phyloP scores from a whole-genome alignment of 2,113 vertebrate species.

The Otocyon megalotis region DNA sequence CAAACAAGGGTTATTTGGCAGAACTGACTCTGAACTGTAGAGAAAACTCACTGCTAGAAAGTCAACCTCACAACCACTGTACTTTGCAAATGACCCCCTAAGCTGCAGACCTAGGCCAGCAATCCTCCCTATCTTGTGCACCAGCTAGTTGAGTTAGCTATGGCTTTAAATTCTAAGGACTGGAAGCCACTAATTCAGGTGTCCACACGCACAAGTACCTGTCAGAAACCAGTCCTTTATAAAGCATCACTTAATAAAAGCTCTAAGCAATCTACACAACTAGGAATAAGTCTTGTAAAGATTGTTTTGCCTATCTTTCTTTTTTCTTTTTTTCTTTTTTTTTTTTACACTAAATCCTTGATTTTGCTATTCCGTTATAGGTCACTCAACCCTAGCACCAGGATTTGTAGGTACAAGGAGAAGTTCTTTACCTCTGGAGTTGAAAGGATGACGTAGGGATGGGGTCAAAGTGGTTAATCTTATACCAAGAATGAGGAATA shows the following conservation, averaged over 20 bases:
- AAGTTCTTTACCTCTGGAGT: not conserved
- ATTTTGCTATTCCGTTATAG: not conserved
- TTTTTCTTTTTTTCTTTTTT: not conserved
- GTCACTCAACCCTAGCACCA: not conserved
- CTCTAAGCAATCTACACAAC: not conserved
- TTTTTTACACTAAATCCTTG: conserved; percentile 8
- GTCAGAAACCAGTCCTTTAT: not conserved
- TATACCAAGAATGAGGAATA: not conserved
- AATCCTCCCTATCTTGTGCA: conserved; percentile 15
- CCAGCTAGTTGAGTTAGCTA: not conserved
- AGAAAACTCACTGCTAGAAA: conserved; percentile 27
- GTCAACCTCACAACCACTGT: conserved; percentile 21
- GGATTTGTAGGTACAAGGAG: not conserved
- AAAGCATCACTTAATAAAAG: conserved; percentile 2
- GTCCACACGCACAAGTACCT: not conserved
- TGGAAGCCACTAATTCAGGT: conserved; percentile 23
- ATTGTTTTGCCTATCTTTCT: not conserved
- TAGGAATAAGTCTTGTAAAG: not conserved
- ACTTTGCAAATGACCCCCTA: conserved; percentile 10
- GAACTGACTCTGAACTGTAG: not conserved
- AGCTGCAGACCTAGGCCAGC: not conserved
- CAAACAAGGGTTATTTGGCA: conserved; percentile 53
- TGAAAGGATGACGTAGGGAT: not conserved
- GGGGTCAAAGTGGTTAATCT: not conserved
- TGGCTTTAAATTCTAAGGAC: conserved; percentile 16